These are phyloP conservation scores for Semicossyphus pulcher DNA, from an alignment of 2,113 vertebrate genomes.

Conservation along the genomic window DNA sequence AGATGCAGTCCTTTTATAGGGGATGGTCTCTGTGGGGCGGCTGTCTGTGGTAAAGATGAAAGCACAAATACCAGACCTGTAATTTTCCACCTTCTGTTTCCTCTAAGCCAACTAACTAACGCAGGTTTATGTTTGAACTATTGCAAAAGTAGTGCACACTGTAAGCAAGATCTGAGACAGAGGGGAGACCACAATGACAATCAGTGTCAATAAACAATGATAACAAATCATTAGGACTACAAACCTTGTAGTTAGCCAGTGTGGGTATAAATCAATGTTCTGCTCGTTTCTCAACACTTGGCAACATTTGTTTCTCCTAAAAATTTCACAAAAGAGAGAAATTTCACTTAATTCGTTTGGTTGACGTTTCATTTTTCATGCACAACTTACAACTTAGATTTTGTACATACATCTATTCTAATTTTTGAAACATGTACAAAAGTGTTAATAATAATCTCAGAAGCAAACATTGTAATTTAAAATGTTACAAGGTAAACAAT, in stretches of 20 bases:
- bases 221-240: not conserved
- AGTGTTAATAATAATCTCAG: not conserved
- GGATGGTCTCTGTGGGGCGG: conserved; percentile 16
- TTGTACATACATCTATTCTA: not conserved
- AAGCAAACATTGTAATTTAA: too few relatives aligned
- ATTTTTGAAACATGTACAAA: not conserved
- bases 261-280: not conserved
- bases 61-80: conserved; percentile 11
- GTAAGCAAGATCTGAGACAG: conserved; percentile 7
- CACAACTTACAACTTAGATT: not conserved
- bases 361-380: not conserved
- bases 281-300: not conserved
- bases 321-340: not conserved
- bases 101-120: not conserved
- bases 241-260: not conserved
- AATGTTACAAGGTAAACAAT: too few relatives aligned
- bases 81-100: conserved; percentile 14
- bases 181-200: not conserved
- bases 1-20: conserved; percentile 17
- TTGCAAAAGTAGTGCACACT: not conserved
- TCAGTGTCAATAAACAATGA: conserved; percentile 29
- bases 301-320: not conserved
- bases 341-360: not conserved
- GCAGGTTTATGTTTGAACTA: not conserved
- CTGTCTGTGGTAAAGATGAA: conserved; percentile 27